Percentiles rank a stretch among this genome's conserved stretches.
These are phyloP conservation scores for Lymantria monacha DNA, from an alignment of 2,888 invertebrate species.

Conservation along the genomic window DNA sequence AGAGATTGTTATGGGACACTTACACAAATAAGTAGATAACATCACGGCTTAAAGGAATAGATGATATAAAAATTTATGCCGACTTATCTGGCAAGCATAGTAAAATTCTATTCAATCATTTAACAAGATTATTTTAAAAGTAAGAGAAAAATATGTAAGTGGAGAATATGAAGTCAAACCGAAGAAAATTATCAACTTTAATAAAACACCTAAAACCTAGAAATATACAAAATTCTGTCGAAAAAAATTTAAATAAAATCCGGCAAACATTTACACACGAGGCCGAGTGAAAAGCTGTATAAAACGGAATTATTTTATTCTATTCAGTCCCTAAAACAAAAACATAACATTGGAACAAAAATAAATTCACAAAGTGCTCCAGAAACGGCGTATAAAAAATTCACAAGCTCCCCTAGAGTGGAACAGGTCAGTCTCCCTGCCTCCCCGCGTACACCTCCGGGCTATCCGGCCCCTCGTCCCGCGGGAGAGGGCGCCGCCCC, in stretches of 20 bases:
- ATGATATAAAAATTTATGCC: too few species aligned
- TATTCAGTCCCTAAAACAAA: constrained; percentile 12
- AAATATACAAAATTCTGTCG: too few species aligned
- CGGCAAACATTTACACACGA: background rate
- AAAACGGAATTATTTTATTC: constrained; percentile 6
- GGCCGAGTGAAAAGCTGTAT: background rate
- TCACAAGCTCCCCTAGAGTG: constrained; percentile 40
- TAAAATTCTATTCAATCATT: too few species aligned
- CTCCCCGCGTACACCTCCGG: constrained; percentile 7
- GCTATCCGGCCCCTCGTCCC: constrained; percentile 33
- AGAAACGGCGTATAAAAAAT: constrained; percentile 52
- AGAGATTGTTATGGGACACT: too few species aligned
- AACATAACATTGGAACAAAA: constrained; percentile 20
- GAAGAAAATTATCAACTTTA: too few species aligned
- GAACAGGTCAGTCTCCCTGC: constrained; percentile 31
- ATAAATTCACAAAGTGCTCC: constrained; percentile 40
- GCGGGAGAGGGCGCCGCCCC: constrained; percentile 43
- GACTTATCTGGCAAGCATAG: too few species aligned
- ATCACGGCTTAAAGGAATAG: too few species aligned
- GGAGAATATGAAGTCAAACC: too few species aligned
- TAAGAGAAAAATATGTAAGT: too few species aligned
- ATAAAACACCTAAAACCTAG: background rate
- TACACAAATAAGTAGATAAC: too few species aligned
- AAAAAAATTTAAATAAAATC: background rate
- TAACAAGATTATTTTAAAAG: too few species aligned